These are phyloP conservation scores for Caenorhabditis drosophilae DNA, from an alignment of 2,888 invertebrate species.

Conservation along the genomic window DNA sequence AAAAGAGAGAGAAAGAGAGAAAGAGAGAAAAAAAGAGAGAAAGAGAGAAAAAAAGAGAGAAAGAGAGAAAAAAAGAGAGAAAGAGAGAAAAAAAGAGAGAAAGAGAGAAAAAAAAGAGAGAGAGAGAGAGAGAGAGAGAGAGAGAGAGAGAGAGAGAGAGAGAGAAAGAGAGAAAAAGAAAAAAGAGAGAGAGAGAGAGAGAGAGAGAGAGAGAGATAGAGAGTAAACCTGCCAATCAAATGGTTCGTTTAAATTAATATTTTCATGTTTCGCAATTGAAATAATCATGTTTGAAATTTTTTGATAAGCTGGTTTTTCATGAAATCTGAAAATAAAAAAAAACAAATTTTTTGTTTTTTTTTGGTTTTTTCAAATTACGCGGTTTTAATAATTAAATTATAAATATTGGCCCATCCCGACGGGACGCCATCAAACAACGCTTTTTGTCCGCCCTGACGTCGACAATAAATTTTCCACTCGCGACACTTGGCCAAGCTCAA, in stretches of 20 bases:
- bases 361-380: constrained; percentile 22
- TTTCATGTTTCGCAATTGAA: constrained; percentile 37
- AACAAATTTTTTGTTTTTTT: too few relatives aligned
- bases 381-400: constrained; percentile 44
- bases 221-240: constrained; percentile 58
- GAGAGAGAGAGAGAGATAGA: too few relatives aligned
- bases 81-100: too few relatives aligned
- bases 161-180: too few relatives aligned
- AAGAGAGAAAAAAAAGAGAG: too few relatives aligned
- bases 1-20: too few relatives aligned
- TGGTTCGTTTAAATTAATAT: constrained; percentile 42
- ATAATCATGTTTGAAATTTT: constrained; percentile 37
- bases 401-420: constrained; percentile 40
- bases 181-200: too few relatives aligned
- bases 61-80: too few relatives aligned
- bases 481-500: constrained; percentile 21
- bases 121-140: too few relatives aligned
- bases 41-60: too few relatives aligned
- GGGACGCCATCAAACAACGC: constrained; percentile 44
- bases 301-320: constrained; percentile 47
- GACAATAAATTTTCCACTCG: constrained; percentile 41
- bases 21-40: too few relatives aligned
- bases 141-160: too few relatives aligned
- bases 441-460: constrained; percentile 36
- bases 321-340: constrained; percentile 30